Conservation (phyloP, 2,797 vertebrate genomes). For the Dipus sagitta region DNA sequence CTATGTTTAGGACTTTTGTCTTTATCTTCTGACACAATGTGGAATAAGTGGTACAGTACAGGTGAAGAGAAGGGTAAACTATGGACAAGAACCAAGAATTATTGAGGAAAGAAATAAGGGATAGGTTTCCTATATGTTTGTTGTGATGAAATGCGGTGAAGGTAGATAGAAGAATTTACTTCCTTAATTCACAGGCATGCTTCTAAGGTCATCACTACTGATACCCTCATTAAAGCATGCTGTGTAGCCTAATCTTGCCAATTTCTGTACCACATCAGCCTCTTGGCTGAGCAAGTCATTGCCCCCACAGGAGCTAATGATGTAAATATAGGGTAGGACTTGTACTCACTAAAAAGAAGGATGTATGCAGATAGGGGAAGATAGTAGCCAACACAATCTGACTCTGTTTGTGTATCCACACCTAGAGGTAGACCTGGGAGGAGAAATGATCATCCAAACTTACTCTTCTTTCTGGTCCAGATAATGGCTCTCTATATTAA, state of each 20-base stretch:
- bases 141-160: neutral
- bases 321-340: accelerated
- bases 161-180: neutral
- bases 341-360: neutral
- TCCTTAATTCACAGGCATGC: neutral
- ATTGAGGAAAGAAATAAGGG: neutral
- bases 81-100: neutral
- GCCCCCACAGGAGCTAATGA: neutral
- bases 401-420: neutral
- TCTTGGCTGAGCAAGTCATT: neutral
- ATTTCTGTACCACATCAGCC: neutral
- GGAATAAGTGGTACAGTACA: neutral
- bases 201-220: too few relatives aligned
- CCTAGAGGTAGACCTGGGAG: neutral
- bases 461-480: constrained; percentile 58
- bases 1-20: neutral
- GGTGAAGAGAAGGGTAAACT: neutral
- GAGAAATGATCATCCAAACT: constrained; percentile 2
- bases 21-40: neutral
- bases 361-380: accelerated
- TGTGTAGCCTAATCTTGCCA: too few relatives aligned
- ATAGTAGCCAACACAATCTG: accelerated
- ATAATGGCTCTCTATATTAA: constrained; percentile 79
- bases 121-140: too few relatives aligned
- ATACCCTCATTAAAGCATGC: neutral